These are phyloP conservation scores for Myocastor coypus DNA, from an alignment of 2,113 vertebrate genomes.

Conservation along the genomic window DNA sequence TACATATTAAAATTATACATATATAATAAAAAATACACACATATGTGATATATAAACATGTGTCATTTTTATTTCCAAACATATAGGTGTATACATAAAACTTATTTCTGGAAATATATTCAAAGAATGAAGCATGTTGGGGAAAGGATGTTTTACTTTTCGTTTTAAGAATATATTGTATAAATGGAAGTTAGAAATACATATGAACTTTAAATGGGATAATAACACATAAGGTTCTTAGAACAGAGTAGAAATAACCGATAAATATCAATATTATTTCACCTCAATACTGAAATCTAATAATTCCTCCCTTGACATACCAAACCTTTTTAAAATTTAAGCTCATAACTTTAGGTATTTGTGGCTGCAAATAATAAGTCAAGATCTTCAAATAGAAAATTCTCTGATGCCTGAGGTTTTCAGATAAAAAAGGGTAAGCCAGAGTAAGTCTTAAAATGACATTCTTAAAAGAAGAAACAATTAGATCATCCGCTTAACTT, in stretches of 20 bases:
- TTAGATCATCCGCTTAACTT: not conserved
- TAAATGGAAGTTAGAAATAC: not conserved
- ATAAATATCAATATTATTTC: not conserved
- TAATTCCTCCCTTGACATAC: not conserved
- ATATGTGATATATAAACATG: not conserved
- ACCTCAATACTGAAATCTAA: not conserved
- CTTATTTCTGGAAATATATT: conserved; percentile 2
- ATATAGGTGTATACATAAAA: not conserved
- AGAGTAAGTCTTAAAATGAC: not conserved
- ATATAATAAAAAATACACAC: not conserved
- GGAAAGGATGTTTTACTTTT: conserved; percentile 1
- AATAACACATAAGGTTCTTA: not conserved
- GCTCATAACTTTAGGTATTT: not conserved
- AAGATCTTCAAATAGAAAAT: not conserved
- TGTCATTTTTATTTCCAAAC: conserved; percentile 9
- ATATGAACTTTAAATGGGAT: not conserved
- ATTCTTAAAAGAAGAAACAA: conserved; percentile 4
- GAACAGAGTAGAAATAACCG: conserved; percentile 34
- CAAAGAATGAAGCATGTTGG: not conserved
- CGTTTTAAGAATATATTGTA: conserved; percentile 11
- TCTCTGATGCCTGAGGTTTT: not conserved
- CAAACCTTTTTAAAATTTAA: conserved; percentile 27
- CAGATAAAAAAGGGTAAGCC: not conserved
- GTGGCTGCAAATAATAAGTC: not conserved
- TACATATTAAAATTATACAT: not conserved